Evolutionary conservation across 1,140 invertebrate species (phyloP).

Genomic region (Phthorimaea operculella): DNA sequence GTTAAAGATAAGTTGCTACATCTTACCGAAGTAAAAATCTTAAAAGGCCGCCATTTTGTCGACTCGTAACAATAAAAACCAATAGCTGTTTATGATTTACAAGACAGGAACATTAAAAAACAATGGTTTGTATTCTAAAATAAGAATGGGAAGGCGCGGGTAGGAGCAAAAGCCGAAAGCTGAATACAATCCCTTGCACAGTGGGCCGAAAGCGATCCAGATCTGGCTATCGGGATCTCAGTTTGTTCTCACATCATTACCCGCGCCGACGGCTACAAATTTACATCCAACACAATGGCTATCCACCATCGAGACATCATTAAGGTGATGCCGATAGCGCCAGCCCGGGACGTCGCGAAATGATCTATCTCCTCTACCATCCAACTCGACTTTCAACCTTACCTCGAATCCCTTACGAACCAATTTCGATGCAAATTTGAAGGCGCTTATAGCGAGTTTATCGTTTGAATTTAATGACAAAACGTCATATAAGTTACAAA

Average conservation of each 20-base stretch:
- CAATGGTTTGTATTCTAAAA: slow-evolving; percentile 28
- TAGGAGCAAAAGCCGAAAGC: slow-evolving; percentile 26
- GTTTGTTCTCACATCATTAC: slow-evolving; percentile 69
- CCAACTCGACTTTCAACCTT: slow-evolving; percentile 25
- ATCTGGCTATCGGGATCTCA: slow-evolving; percentile 64
- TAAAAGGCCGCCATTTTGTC: too few species aligned
- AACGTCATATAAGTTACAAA: slow-evolving; percentile 54
- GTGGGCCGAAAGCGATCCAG: slow-evolving; percentile 50
- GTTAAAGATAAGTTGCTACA: background rate
- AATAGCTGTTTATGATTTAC: slow-evolving; percentile 19
- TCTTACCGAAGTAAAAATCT: background rate
- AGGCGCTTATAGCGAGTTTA: slow-evolving; percentile 30
- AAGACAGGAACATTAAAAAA: slow-evolving; percentile 31
- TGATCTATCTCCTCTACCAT: slow-evolving; percentile 22
- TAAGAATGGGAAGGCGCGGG: slow-evolving; percentile 29
- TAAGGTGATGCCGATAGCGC: slow-evolving; percentile 68
- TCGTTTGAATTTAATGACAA: slow-evolving; percentile 30
- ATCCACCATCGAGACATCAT: slow-evolving; percentile 68
- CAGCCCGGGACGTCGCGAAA: slow-evolving; percentile 29
- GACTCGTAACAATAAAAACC: slow-evolving; percentile 11
- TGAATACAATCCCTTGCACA: slow-evolving; percentile 37
- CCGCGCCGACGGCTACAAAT: slow-evolving; percentile 68
- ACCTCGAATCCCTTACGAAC: slow-evolving; percentile 8
- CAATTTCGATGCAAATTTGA: slow-evolving; percentile 10
- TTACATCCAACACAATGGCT: slow-evolving; percentile 68